Evolutionary conservation across 2,797 vertebrate species (phyloP).

Genomic region (Remorina albescens): DNA sequence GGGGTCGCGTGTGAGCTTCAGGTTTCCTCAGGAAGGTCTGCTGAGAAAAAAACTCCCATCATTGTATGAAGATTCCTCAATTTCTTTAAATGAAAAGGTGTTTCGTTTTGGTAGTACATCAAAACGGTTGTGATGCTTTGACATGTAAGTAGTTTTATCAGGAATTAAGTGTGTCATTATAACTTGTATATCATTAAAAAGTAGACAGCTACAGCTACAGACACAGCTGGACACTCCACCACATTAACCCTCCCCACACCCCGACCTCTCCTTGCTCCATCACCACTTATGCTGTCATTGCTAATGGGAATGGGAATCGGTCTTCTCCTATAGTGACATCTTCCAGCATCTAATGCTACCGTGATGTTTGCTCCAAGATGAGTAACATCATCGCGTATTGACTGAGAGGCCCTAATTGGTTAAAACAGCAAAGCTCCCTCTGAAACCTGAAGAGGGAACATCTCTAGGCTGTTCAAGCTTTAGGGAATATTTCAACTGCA

Average conservation of each 20-base stretch:
- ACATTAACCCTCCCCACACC: not conserved
- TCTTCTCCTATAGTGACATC: not conserved
- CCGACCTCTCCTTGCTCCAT: not conserved
- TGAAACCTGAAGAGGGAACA: not conserved
- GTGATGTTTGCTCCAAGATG: not conserved
- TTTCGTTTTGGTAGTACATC: not conserved
- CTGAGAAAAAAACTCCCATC: slow-evolving; percentile 45
- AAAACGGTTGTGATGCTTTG: not conserved
- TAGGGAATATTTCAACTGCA: not conserved
- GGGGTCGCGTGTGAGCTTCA: slow-evolving; percentile 38
- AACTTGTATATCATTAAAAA: not conserved
- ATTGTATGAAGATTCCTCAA: slow-evolving; percentile 1
- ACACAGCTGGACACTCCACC: too few species aligned
- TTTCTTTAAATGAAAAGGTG: not conserved
- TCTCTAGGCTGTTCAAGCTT: not conserved
- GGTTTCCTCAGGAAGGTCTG: slow-evolving; percentile 54
- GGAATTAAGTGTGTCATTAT: not conserved
- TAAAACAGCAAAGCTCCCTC: not conserved
- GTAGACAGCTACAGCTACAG: too few species aligned
- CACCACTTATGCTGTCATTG: not conserved
- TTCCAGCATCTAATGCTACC: not conserved
- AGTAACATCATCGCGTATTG: not conserved
- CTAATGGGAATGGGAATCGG: not conserved
- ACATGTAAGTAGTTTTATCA: not conserved
- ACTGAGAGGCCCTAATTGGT: not conserved